A percentile compares a stretch with the other conserved stretches of the same genome.
Evolutionary conservation across 2,888 invertebrate species (phyloP).

Genomic region (Tenthredo amoena): DNA sequence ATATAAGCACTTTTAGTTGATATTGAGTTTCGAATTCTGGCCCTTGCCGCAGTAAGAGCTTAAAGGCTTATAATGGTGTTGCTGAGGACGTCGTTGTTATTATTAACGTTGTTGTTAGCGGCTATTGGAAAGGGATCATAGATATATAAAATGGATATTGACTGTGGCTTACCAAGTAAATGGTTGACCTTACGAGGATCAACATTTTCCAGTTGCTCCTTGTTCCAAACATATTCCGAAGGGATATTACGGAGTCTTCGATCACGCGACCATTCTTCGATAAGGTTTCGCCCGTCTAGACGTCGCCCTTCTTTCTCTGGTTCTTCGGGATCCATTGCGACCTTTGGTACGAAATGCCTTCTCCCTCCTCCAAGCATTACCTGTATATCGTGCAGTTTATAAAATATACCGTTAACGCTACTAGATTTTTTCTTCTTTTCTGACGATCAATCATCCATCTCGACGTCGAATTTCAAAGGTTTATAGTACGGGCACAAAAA

Average conservation of each 20-base stretch:
- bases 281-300: constrained; percentile 88
- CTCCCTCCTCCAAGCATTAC: constrained; percentile 90
- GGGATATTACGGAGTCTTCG: constrained; percentile 84
- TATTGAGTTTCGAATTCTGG: background rate
- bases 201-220: constrained; percentile 85
- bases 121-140: background rate
- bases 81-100: constrained; percentile 3
- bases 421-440: background rate
- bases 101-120: background rate
- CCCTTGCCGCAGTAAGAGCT: background rate
- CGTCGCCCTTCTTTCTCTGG: constrained; percentile 86
- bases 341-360: constrained; percentile 87
- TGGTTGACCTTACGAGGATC: constrained; percentile 87
- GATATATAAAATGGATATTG: background rate
- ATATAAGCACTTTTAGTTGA: background rate
- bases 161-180: constrained; percentile 83
- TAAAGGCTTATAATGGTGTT: background rate
- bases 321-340: constrained; percentile 85
- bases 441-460: constrained; percentile 6
- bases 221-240: constrained; percentile 87
- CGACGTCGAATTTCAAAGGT: constrained; percentile 17
- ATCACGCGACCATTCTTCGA: constrained; percentile 89
- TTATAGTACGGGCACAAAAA: background rate
- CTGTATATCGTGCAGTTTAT: constrained; percentile 75
- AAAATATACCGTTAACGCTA: background rate